Evolutionary conservation across 1,140 invertebrate species (phyloP), one percentile per base, ranked within the genome.

Genomic region (Protaetia brevitarsis): DNA sequence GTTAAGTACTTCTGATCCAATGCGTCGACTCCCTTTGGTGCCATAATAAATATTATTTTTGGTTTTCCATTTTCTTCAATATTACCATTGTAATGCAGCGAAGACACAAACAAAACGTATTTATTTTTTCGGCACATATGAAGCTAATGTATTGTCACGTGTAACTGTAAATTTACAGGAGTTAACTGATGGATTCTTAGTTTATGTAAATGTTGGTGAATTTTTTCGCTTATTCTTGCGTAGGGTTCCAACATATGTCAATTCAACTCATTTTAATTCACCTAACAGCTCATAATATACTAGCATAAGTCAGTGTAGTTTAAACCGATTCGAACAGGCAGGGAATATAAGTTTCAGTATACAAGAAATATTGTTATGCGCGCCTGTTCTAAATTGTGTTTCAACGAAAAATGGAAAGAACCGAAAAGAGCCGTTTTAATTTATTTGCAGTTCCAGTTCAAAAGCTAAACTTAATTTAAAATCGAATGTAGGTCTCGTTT

Each of bases 11-110:
- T 72, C 60, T 78, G 69, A 65, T 81, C 76, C 5, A 79, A 67
- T 19, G 66, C 67, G 69, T 80, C 77, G 1, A 79, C 78, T 31
- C 73, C 75, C 74, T 74, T 81, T 77, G 1, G 3, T 30, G 30
- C 34, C 34, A 30, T 61, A 61, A 61, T 31, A 61, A 61, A 19
- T 61, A 30, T 61, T 61, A 34, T 30, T 23, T 30, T 30, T 58
- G 56, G 56, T 58, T 58, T 58, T 21, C 56, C 56, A 21, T n/a
- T 58, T 58, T 58, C 56, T 21, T 58, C 56, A 21, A 58, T 23
- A 6, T 6, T 58, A 26, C 56, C 56, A 21, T 6, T 58, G 23
- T 58, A 10, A 23, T 58, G 56, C 56, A 58, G 21, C 7, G 19
- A 58, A 21, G 19, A 58, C 11, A 58, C 56, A 6, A 58, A 58